Base-by-base conservation (phyloP, 2,888 invertebrate genomes). In the Dicranocentrus wangi region DNA sequence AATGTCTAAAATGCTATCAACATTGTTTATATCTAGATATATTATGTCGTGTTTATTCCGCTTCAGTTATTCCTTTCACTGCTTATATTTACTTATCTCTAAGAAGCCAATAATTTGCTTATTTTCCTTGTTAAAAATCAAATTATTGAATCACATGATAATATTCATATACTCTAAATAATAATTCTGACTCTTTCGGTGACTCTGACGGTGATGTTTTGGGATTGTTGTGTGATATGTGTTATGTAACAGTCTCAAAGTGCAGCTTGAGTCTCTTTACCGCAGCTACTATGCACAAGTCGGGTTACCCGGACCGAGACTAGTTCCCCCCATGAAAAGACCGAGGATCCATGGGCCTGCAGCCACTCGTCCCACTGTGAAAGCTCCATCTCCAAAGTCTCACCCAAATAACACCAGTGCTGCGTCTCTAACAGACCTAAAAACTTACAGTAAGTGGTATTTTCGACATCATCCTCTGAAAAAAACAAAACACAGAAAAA, bases 361-460 rank as follows among this genome's bases (percentile, higher is more conserved):
- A 55, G 88, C 76, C 23, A 65, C 75, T 60, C 80, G 73, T 71
- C 69, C 81, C 43, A 53, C 86, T 39, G 75, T 78, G 51, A 82
- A 76, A 85, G 86, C 82, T 66, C 85, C 81, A 82, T 82, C 82
- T 68, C 84, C 82, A 70, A 82, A 87, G 89, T 89, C 89, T 87
- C 88, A 88, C 60, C 89, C 88, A 87, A 70, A 70, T 39, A 78
- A 78, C 65, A 88, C 89, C 81, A 70, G 53, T 42, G 53, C 69
- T 65, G 70, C 78, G 63, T 90, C 89, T 83, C 87, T 92, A 86
- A 90, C 91, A 88, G 92, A 92, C 88, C 90, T 92, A 86, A 92
- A 92, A 90, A 90, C 91, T 84, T 92, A 92, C 89, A 92, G 92
- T 92, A 89, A 92, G 92, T 91, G 13, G 2, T n/a, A n/a, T 51